phyloP scores from a whole-genome alignment of 2,888 invertebrate genomes.

The Chorisops tibialis region DNA sequence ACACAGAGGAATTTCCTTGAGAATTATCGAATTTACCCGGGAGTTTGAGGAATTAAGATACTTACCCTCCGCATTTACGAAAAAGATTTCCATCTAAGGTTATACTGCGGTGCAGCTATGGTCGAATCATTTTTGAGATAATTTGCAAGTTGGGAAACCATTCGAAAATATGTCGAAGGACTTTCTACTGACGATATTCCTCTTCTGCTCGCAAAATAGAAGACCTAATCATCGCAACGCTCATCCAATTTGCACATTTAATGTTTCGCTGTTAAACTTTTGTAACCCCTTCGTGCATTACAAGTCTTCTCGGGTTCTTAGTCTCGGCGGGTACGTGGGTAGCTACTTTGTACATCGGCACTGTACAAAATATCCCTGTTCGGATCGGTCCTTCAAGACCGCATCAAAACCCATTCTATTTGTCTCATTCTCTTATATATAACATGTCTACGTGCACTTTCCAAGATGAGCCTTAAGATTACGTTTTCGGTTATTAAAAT shows the following conservation, averaged over 20 bases:
- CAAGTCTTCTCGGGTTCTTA: not conserved
- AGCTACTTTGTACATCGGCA: too few species aligned
- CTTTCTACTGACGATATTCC: not conserved
- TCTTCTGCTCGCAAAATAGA: not conserved
- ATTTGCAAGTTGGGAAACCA: not conserved
- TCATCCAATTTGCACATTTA: conserved; percentile 31
- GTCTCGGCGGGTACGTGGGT: too few species aligned
- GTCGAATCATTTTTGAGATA: not conserved
- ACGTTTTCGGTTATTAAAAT: conserved; percentile 39
- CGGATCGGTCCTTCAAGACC: not conserved
- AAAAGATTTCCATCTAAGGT: not conserved
- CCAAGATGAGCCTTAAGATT: conserved; percentile 31
- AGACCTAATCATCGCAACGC: conserved; percentile 3
- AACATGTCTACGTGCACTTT: conserved; percentile 1
- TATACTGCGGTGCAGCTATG: not conserved
- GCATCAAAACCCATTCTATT: conserved; percentile 11
- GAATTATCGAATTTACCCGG: not conserved
- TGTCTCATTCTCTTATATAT: conserved; percentile 11
- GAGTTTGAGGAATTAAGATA: not conserved
- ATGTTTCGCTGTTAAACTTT: conserved; percentile 14
- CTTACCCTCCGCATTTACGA: not conserved
- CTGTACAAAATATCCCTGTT: not conserved
- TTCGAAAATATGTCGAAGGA: not conserved
- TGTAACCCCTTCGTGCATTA: conserved; percentile 6
- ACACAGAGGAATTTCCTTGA: conserved; percentile 20